Evolutionary conservation across 2,888 invertebrate species (phyloP), one percentile per base, ranked within the genome.

Genomic region (Xylocampa areola): DNA sequence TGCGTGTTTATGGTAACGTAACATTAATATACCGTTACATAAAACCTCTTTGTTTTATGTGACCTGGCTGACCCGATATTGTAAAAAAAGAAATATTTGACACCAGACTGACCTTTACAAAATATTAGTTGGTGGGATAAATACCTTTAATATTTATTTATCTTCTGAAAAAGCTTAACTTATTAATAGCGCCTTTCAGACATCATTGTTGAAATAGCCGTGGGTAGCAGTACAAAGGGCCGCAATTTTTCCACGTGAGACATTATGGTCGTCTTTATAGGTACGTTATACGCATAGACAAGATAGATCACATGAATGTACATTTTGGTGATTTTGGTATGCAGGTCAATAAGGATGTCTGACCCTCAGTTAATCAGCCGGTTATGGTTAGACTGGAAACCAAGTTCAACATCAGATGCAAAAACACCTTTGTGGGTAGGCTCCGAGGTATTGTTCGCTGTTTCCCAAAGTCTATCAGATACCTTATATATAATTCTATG

Each of bases 1-100:
- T 68, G 71, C 71, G 71, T 72, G 71, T 72, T 72, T 68, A 68
- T 65, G 39, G 50, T 33, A 43, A 47, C 53, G 49, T 39, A 49
- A 54, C 54, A 44, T 64, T 50, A 68, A 64, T 67, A 51, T 29
- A 43, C 30, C 19, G 16, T 35, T 27, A 19, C 61, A 66, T 61
- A 50, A 50, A 66, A 50, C 30, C 51, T 58, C 58, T 69, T 61
- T 69, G 53, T 66, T 70, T 45, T 39, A 13, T 45, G 48, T 68
- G 69, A 68, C 68, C 64, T 36, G 8, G 13, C 35, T 52, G 68
- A 68, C 68, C 68, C 36, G 33, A 17, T 25, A 29, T 29, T 32
- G 43, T 58, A 49, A 45, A 14, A 61, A 61, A 59, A n/a, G 48
- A 65, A 41, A 53, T 13, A 54, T 39, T 67, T 67, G 62, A 55